These are phyloP conservation scores for Astyanax mexicanus DNA, from an alignment of 2,797 vertebrate species.

Conservation along the genomic window DNA sequence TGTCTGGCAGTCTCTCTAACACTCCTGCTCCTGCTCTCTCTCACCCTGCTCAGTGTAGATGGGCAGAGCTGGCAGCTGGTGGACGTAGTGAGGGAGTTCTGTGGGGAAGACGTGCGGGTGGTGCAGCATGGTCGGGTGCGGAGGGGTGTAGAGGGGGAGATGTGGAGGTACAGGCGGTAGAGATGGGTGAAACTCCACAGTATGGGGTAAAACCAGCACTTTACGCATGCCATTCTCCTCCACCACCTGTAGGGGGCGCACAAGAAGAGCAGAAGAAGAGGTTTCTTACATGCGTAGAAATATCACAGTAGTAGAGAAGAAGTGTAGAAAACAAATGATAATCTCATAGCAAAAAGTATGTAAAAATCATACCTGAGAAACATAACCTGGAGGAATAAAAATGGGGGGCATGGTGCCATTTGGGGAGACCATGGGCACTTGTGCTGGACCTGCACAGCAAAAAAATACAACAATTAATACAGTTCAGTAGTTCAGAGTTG, in stretches of 20 bases:
- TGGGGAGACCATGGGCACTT: conserved; percentile 84
- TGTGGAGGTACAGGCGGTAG: conserved; percentile 74
- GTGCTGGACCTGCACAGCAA: conserved; percentile 78
- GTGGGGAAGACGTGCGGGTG: conserved; percentile 76
- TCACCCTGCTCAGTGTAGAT: conserved; percentile 81
- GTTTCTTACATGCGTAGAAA: no score
- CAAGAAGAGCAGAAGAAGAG: conserved; percentile 7
- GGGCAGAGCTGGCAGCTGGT: conserved; percentile 69
- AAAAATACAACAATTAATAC: no score
- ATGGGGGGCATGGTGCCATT: conserved; percentile 83
- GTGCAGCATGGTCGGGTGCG: conserved; percentile 68
- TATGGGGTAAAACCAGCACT: conserved; percentile 81
- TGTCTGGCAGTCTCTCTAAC: not conserved
- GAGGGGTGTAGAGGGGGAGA: conserved; percentile 73
- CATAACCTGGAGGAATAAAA: conserved; percentile 75
- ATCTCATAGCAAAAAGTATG: not conserved
- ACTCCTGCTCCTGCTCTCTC: not conserved
- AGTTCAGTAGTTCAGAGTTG: no score
- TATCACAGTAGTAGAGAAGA: not conserved
- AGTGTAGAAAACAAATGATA: no score
- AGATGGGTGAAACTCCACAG: conserved; percentile 76
- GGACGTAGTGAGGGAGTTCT: conserved; percentile 76
- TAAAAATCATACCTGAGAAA: conserved; percentile 40
- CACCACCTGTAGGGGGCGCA: conserved; percentile 72
- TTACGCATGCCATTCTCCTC: conserved; percentile 84